Evolutionary conservation across 2,888 invertebrate species (phyloP), one percentile per base, ranked within the genome.

Genomic region (Strigamia crassipes): DNA sequence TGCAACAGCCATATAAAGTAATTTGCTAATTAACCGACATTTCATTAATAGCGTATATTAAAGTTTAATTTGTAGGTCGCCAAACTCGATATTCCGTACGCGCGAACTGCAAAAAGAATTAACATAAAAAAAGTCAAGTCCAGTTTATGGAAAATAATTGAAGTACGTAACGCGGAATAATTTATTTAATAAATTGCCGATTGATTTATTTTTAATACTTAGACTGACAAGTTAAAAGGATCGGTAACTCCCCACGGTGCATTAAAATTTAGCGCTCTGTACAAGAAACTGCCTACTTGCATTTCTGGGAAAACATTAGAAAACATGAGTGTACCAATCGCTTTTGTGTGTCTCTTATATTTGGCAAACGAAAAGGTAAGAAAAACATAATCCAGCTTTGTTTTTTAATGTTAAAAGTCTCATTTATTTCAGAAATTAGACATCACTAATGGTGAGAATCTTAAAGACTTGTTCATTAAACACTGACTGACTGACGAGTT

Each of bases 51-150:
- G 46, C 4, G 4, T 1, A 15, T n/a, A 13, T 78, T 73, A 12
- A 79, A 2, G 34, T 80, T 84, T 77, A 18, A 82, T 86, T 86
- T 77, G n/a, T 86, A 93, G 92, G 91, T 93, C 6, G 90, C 91
- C 4, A 93, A 93, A 88, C 91, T 92, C 78, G 91, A 92, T 85
- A 93, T 96, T 83, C 91, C 92, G 0, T 96, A 94, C 87, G 94
- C 95, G 6, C 92, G 92, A 88, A 91, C 92, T 82, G 94, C 96
- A 6, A 96, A 96, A 86, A 94, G 93, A 83, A 92, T 96, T 66
- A 94, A 96, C 86, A 95, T 96, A 92, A 93, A 93, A 85, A 92
- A 92, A 86, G 88, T 96, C 77, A 96, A 96, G 87, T 89, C 90
- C n/a, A 90, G 91, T 81, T 92, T 95, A 83, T 94, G 94, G 92